phyloP scores from a whole-genome alignment of 2,888 invertebrate species.

The Lumbricus terrestris region DNA sequence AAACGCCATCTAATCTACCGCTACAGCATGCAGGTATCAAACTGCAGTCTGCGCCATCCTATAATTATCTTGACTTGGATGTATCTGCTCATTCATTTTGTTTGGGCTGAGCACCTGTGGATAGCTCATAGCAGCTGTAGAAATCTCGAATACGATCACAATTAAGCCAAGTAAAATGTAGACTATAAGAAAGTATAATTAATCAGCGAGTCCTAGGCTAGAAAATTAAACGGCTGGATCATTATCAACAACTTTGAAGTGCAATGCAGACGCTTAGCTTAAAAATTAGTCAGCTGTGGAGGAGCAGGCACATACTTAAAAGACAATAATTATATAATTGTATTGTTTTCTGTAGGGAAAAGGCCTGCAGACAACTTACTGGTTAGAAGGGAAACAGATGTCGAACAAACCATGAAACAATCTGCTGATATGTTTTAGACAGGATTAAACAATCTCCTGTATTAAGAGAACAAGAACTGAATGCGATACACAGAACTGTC shows the following conservation, averaged over 20 bases:
- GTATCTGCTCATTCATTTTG: no score
- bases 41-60: no score
- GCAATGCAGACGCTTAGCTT: not conserved
- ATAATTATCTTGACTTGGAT: no score
- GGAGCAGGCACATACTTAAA: no score
- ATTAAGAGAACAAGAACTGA: not conserved
- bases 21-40: no score
- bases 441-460: no score
- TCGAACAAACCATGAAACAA: not conserved
- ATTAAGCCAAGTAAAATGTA: no score
- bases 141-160: no score
- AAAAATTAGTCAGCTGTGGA: not conserved
- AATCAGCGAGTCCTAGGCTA: not conserved
- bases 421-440: not conserved
- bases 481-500: not conserved
- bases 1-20: no score
- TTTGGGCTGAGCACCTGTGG: no score
- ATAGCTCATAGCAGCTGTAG: no score
- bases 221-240: not conserved
- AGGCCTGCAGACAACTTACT: conserved; percentile 26
- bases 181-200: no score
- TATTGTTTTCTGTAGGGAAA: conserved; percentile 19
- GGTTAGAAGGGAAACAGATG: conserved; percentile 20
- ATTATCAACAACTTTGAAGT: not conserved
- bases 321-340: not conserved